These are phyloP conservation scores for Malacoctenus gilli DNA, from an alignment of 2,797 vertebrate species.

Conservation along the genomic window DNA sequence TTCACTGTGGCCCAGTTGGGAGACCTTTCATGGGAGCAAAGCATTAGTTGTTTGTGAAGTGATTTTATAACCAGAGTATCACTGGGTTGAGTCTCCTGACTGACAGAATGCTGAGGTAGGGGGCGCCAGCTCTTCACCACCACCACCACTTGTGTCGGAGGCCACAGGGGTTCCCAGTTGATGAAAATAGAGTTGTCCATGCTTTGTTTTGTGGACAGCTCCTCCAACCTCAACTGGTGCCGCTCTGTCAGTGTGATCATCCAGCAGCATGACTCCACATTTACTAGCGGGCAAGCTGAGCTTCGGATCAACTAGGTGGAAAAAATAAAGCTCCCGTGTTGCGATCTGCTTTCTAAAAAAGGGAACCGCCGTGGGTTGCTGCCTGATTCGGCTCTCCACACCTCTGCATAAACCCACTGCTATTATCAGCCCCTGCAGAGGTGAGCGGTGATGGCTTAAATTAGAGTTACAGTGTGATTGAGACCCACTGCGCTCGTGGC, in stretches of 20 bases:
- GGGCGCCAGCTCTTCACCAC: no score
- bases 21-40: no score
- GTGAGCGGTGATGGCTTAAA: conserved; percentile 22
- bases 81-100: no score
- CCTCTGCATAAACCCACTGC: conserved; percentile 4
- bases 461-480: conserved; percentile 29
- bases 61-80: no score
- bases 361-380: conserved; percentile 15
- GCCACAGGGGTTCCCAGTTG: no score
- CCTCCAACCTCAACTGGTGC: neutral
- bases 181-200: no score
- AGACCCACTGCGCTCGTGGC: conserved; percentile 4
- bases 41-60: no score
- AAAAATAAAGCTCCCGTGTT: neutral
- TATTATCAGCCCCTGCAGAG: conserved; percentile 1
- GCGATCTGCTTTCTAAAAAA: conserved; percentile 37
- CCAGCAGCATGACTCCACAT: neutral
- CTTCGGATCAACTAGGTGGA: neutral
- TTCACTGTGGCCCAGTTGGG: no score
- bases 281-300: neutral
- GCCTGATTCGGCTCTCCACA: conserved; percentile 28
- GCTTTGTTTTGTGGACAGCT: no score
- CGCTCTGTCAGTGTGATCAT: neutral
- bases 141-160: no score
- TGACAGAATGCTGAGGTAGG: no score